These are phyloP conservation scores for Temnothorax unifasciatus DNA, from an alignment of 2,888 invertebrate species.

Conservation along the genomic window DNA sequence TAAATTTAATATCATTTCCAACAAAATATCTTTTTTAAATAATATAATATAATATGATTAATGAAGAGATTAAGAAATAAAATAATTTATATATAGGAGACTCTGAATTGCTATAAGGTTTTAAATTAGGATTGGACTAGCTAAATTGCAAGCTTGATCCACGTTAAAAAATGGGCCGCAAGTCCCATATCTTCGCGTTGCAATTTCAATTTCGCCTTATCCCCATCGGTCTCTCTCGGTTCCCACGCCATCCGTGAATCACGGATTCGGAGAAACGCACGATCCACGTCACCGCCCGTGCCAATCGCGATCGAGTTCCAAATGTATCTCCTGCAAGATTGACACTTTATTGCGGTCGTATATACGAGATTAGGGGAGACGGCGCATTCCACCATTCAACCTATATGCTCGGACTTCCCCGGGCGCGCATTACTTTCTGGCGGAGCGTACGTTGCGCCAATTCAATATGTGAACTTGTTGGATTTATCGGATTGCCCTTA, in stretches of 20 bases:
- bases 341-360: conserved; percentile 73
- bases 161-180: background rate
- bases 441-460: conserved; percentile 47
- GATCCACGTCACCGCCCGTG: conserved; percentile 57
- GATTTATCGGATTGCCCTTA: conserved; percentile 75
- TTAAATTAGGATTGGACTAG: background rate
- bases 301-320: conserved; percentile 36
- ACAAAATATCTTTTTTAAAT: background rate
- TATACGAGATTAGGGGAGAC: conserved; percentile 73
- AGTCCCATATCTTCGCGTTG: conserved; percentile 21
- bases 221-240: background rate
- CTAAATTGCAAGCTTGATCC: background rate
- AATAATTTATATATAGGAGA: background rate
- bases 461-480: conserved; percentile 77
- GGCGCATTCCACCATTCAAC: conserved; percentile 67
- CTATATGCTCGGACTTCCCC: conserved; percentile 60
- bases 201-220: conserved; percentile 46
- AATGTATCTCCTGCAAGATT: conserved; percentile 57
- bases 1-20: background rate
- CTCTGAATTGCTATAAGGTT: background rate
- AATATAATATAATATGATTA: too few species aligned
- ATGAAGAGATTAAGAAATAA: background rate
- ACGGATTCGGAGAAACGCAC: conserved; percentile 62
- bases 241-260: conserved; percentile 61
- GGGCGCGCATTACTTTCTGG: conserved; percentile 37